Evolutionary conservation across 1,140 invertebrate genomes (phyloP).

Genomic region (Diuraphis noxia): DNA sequence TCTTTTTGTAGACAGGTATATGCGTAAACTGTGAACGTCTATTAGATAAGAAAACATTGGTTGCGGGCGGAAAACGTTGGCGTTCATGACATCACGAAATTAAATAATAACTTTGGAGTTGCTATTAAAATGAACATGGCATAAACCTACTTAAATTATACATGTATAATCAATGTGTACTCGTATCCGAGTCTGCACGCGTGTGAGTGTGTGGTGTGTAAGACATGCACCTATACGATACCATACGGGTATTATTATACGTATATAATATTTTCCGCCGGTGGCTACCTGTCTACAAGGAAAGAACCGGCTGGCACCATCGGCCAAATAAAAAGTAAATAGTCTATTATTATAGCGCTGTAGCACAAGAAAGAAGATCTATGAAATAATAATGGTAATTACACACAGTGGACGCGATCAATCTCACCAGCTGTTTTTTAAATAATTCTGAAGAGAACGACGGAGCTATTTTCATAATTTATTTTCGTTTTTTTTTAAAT

Average conservation of each 20-base stretch:
- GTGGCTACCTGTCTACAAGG: constrained; percentile 41
- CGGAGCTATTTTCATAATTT: background rate
- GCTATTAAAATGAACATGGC: background rate
- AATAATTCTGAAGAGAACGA: background rate
- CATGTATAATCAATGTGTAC: background rate
- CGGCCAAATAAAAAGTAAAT: background rate
- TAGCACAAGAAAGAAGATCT: background rate
- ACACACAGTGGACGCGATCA: too few species aligned
- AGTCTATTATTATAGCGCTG: background rate
- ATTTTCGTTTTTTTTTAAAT: background rate
- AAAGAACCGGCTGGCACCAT: background rate
- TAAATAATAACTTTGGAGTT: constrained; percentile 29
- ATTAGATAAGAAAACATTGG: constrained; percentile 16
- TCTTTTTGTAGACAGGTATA: background rate
- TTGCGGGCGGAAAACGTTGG: constrained; percentile 40
- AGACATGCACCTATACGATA: background rate
- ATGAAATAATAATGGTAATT: constrained; percentile 7
- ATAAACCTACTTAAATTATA: background rate
- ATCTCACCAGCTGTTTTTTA: background rate
- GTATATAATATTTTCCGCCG: background rate
- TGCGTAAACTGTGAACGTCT: background rate
- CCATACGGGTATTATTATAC: constrained; percentile 33
- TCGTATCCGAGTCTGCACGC: background rate
- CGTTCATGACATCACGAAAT: constrained; percentile 41
- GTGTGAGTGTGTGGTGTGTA: background rate